These are phyloP conservation scores for Rotaria magnacalcarata DNA, from an alignment of 2,888 invertebrate genomes.

Conservation along the genomic window DNA sequence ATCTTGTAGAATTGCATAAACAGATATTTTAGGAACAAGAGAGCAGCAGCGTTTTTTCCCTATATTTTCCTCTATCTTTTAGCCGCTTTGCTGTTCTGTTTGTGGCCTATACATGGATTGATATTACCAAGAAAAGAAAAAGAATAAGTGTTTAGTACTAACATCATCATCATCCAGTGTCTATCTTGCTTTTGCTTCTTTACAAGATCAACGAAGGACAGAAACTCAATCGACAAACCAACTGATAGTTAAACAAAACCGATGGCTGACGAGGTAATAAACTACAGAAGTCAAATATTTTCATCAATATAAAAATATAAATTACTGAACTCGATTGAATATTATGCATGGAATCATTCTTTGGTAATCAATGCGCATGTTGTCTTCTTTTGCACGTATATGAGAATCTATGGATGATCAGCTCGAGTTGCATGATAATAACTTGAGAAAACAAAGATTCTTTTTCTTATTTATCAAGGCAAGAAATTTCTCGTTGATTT, in stretches of 20 bases:
- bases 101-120: neutral
- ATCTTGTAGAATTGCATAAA: neutral
- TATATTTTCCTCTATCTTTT: neutral
- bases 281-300: neutral
- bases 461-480: too few relatives aligned
- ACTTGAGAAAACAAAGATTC: too few relatives aligned
- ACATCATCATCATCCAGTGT: constrained; percentile 17
- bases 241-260: neutral
- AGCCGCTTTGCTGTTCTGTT: neutral
- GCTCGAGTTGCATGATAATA: neutral
- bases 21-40: constrained; percentile 14
- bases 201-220: constrained; percentile 16
- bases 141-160: constrained; percentile 16
- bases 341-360: neutral
- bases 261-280: constrained; percentile 36
- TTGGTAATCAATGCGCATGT: neutral
- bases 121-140: constrained; percentile 9
- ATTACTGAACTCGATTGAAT: neutral
- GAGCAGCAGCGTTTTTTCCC: neutral
- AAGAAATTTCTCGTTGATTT: too few relatives aligned
- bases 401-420: neutral
- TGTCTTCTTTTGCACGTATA: neutral
- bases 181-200: constrained; percentile 24
- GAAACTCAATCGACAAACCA: neutral
- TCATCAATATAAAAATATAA: too few relatives aligned